Conservation (phyloP, 2,888 invertebrate species). For the Caenorhabditis imperialis region DNA sequence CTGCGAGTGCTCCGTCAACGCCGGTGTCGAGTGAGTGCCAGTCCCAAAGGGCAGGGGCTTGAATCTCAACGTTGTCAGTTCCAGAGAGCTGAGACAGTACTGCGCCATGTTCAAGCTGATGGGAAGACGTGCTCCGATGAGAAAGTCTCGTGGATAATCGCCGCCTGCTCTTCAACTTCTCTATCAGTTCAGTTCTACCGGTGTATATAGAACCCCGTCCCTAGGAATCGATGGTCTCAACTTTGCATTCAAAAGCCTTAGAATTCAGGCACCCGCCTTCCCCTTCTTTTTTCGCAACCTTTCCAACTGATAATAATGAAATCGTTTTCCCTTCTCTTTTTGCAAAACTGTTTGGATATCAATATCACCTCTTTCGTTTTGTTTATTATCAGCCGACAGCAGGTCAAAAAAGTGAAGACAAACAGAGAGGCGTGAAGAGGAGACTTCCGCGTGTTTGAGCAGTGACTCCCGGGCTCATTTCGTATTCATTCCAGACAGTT, state of each 20-base stretch:
- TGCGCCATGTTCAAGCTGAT: constrained; percentile 72
- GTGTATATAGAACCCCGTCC: constrained; percentile 50
- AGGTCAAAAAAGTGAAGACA: constrained; percentile 24
- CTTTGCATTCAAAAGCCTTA: constrained; percentile 47
- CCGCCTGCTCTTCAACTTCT: no score
- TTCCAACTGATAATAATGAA: constrained; percentile 16
- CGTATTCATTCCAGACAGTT: no score
- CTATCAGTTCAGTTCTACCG: constrained; percentile 20
- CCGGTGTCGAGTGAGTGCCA: constrained; percentile 66
- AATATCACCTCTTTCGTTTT: constrained; percentile 15
- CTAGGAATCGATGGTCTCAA: constrained; percentile 54
- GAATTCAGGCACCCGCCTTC: not conserved
- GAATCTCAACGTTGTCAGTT: constrained; percentile 40
- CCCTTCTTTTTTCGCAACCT: constrained; percentile 1
- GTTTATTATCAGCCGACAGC: constrained; percentile 10
- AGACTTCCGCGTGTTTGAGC: constrained; percentile 38
- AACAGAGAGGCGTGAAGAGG: constrained; percentile 47
- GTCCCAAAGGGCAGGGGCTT: not conserved
- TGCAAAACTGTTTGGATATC: constrained; percentile 36
- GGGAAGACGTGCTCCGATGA: constrained; percentile 60
- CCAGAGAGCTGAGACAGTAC: constrained; percentile 69
- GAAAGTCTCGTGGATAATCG: constrained; percentile 45
- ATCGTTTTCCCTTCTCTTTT: constrained; percentile 2
- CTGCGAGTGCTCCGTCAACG: constrained; percentile 73
- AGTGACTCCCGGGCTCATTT: constrained; percentile 50